phyloP scores from a whole-genome alignment of 2,888 invertebrate genomes.

The Abrostola tripartita region DNA sequence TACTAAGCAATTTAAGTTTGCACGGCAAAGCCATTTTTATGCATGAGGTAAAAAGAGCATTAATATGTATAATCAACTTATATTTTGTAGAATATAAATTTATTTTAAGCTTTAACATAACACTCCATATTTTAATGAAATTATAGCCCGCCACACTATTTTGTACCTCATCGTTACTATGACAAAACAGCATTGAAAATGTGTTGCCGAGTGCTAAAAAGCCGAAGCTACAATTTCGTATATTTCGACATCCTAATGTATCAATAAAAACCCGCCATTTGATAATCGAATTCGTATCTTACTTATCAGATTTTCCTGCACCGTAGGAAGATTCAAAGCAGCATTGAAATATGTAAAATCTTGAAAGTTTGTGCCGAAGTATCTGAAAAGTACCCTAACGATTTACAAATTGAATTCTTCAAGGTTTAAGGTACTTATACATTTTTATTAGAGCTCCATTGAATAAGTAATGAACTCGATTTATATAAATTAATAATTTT shows the following conservation, averaged over 20 bases:
- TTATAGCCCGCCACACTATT: no score
- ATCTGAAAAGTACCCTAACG: background rate
- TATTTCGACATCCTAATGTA: background rate
- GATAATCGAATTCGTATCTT: background rate
- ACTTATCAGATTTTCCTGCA: background rate
- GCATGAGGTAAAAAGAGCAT: no score
- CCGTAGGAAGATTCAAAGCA: background rate
- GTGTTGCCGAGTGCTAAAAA: no score
- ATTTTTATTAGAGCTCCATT: slow-evolving; percentile 31
- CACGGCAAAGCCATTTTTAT: no score
- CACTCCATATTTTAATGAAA: no score
- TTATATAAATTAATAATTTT: slow-evolving; percentile 21
- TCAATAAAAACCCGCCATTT: background rate
- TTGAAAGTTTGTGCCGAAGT: background rate
- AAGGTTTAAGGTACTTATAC: slow-evolving; percentile 13
- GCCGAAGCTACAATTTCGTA: no score
- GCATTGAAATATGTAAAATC: background rate
- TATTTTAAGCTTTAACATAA: no score
- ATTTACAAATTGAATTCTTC: slow-evolving; percentile 23
- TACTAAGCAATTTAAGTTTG: no score
- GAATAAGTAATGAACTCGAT: slow-evolving; percentile 32
- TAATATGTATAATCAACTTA: no score
- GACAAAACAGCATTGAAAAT: no score
- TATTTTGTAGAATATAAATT: no score
- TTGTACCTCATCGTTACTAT: no score